A percentile compares a stretch with the other conserved stretches of the same genome.
Conservation (phyloP, 2,113 vertebrate species). For the Tychaedon coryphoeus region DNA sequence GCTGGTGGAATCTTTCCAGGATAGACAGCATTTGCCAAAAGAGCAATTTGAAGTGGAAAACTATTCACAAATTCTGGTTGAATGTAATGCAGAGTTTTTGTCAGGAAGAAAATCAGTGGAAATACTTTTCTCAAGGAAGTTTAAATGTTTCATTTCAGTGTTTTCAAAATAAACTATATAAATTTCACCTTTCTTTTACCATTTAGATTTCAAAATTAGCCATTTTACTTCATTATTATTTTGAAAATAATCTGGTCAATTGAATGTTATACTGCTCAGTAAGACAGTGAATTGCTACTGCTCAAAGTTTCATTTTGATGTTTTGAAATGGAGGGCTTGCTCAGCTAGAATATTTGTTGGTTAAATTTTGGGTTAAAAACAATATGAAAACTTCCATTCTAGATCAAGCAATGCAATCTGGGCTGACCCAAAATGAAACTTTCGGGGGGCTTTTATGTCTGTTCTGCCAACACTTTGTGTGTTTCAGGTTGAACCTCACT, state of each 20-base stretch:
- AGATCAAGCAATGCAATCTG: not conserved
- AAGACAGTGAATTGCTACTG: not conserved
- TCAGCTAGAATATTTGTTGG: not conserved
- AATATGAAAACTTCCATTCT: not conserved
- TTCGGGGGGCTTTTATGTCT: not conserved
- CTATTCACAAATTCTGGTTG: constrained; percentile 35
- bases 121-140: not conserved
- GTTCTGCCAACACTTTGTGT: not conserved
- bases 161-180: not conserved
- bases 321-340: not conserved
- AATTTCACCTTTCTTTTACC: not conserved
- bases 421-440: not conserved
- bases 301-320: not conserved
- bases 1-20: constrained; percentile 44
- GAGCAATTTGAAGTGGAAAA: constrained; percentile 51
- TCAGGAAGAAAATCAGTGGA: constrained; percentile 7
- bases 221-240: not conserved
- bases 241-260: not conserved
- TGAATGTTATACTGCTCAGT: not conserved
- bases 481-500: not conserved
- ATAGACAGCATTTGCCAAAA: constrained; percentile 37
- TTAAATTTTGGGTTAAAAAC: not conserved
- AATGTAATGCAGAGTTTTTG: constrained; percentile 20
- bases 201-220: not conserved
- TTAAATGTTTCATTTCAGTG: not conserved